phyloP scores from a whole-genome alignment of 2,113 vertebrate species.

The Hymenochirus boettgeri region DNA sequence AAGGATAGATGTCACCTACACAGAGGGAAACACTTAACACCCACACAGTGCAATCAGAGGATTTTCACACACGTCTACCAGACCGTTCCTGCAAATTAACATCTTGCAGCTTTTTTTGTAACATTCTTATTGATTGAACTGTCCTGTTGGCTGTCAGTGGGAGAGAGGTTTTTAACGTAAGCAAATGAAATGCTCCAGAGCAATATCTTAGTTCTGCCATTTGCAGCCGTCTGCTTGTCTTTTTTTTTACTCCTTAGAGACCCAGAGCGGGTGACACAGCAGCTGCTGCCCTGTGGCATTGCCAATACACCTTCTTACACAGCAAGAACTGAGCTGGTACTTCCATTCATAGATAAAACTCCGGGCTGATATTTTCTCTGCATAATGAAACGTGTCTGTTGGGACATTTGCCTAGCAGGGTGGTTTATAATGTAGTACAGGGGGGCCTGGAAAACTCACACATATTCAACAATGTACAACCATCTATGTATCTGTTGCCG shows the following conservation, averaged over 20 bases:
- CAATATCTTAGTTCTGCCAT: background rate
- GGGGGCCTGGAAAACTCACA: too few species aligned
- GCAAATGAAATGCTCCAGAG: background rate
- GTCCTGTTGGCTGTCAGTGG: background rate
- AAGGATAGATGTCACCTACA: constrained; percentile 10
- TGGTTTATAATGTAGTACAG: too few species aligned
- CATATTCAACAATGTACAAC: too few species aligned
- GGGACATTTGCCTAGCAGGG: too few species aligned
- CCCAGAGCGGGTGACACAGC: background rate
- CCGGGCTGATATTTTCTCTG: too few species aligned
- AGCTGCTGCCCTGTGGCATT: background rate
- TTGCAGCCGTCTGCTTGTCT: background rate
- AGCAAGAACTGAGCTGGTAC: background rate
- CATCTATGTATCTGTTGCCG: too few species aligned
- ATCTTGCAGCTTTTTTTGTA: background rate
- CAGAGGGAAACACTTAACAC: constrained; percentile 15
- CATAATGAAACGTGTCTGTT: too few species aligned
- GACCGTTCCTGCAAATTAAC: constrained; percentile 13
- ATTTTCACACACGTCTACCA: constrained; percentile 4
- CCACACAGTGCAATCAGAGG: background rate
- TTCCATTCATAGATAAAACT: too few species aligned
- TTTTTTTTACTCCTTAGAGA: background rate
- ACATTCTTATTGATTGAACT: constrained; percentile 4
- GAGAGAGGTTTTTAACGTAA: background rate
- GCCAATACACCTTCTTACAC: background rate